These are phyloP conservation scores for Orbicella faveolata DNA, from an alignment of 64 coral and sea anemone species.

Conservation along the genomic window DNA sequence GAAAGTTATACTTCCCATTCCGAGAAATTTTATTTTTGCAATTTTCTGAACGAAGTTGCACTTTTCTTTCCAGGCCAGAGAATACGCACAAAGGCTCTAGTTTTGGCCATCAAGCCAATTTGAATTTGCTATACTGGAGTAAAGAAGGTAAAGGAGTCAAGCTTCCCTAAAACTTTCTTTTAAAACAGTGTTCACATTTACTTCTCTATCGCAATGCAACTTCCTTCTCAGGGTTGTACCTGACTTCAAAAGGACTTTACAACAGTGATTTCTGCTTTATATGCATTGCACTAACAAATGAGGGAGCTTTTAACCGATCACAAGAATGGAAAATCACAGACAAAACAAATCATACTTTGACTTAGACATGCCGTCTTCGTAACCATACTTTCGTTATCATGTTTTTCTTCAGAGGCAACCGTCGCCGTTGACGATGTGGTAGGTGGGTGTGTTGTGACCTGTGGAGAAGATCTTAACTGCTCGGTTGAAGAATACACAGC, in stretches of 20 bases:
- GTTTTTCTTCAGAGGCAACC: conserved; percentile 23
- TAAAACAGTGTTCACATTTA: too few species aligned
- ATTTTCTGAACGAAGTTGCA: not conserved
- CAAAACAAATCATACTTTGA: not conserved
- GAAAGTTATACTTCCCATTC: too few species aligned
- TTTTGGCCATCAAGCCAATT: conserved; percentile 77
- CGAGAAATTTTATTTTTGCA: too few species aligned
- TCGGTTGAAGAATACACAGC: conserved; percentile 71
- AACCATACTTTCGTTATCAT: not conserved
- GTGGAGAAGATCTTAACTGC: conserved; percentile 75
- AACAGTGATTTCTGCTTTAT: too few species aligned
- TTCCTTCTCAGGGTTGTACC: too few species aligned
- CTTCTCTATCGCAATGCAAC: too few species aligned
- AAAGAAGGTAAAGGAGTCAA: conserved; percentile 62
- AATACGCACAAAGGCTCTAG: conserved; percentile 86
- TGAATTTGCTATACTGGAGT: conserved; percentile 96
- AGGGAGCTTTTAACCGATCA: too few species aligned
- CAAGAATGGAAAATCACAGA: not conserved
- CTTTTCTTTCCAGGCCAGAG: conserved; percentile 72
- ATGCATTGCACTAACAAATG: too few species aligned
- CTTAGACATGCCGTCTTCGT: not conserved
- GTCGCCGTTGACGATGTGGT: conserved; percentile 55
- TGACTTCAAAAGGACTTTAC: too few species aligned
- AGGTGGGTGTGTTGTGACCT: conserved; percentile 71
- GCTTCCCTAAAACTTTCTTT: not conserved